Conservation (phyloP, 1,140 invertebrate species). For the Meloidogyne hapla region DNA sequence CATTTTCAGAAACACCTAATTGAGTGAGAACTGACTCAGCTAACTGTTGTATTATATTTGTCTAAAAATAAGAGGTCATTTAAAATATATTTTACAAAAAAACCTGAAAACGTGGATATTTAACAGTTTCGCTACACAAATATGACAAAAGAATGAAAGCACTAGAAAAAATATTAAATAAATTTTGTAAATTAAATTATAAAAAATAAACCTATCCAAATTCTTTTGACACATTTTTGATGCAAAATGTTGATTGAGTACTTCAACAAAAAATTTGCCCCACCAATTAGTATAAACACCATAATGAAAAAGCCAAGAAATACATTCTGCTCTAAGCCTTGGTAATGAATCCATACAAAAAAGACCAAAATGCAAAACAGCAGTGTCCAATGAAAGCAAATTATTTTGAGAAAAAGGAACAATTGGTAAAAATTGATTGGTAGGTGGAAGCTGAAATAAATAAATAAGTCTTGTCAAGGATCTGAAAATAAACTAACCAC, state of each 20-base stretch:
- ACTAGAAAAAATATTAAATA: constrained; percentile 7
- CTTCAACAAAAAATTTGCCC: constrained; percentile 38
- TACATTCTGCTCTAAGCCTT: constrained; percentile 28
- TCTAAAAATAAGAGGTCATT: not conserved
- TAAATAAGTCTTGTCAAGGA: not conserved
- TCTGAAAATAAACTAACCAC: not conserved
- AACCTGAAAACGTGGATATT: constrained; percentile 24
- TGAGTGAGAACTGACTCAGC: not conserved
- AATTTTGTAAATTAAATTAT: not conserved
- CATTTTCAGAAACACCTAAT: constrained; percentile 4
- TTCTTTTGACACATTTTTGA: constrained; percentile 13
- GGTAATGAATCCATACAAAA: constrained; percentile 35
- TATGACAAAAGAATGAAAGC: constrained; percentile 39
- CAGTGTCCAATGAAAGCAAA: constrained; percentile 31
- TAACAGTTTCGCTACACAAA: constrained; percentile 39
- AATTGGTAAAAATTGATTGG: not conserved
- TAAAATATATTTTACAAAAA: not conserved
- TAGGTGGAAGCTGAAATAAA: not conserved
- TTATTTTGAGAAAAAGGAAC: not conserved
- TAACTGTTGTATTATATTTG: not conserved
- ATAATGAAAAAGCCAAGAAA: constrained; percentile 36
- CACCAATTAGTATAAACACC: constrained; percentile 30
- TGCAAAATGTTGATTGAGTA: constrained; percentile 31
- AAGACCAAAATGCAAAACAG: constrained; percentile 40
- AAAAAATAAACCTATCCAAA: not conserved